A percentile compares a stretch with the other conserved stretches of the same genome.
Evolutionary conservation across 2,113 vertebrate genomes (phyloP).

Genomic region (Apus apus): DNA sequence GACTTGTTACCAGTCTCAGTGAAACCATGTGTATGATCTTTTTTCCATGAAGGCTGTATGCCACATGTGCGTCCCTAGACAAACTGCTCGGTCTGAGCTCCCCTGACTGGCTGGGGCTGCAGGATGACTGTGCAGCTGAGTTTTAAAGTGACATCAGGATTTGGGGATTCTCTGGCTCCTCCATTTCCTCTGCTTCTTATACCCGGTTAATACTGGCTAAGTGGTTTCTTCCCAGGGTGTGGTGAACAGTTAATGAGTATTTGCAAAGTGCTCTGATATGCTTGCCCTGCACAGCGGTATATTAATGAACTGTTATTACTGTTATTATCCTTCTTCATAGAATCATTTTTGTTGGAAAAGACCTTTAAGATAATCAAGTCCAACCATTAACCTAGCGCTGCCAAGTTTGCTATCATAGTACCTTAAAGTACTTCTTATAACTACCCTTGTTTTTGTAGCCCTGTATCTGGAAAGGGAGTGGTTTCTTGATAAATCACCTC

Average conservation of each 20-base stretch:
- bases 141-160: neutral
- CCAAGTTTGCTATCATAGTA: neutral
- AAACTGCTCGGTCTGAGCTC: neutral
- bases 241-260: neutral
- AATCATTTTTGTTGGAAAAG: too few species aligned
- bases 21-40: accelerated
- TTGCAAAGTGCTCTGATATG: neutral
- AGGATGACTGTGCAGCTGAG: neutral
- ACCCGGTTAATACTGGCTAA: neutral
- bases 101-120: neutral
- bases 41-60: neutral
- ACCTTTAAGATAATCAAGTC: too few species aligned
- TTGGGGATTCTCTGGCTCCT: neutral
- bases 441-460: neutral
- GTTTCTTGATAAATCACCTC: neutral
- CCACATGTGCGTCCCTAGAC: accelerated
- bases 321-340: neutral
- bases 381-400: too few species aligned
- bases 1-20: neutral
- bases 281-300: neutral
- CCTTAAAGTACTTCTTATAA: neutral
- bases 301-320: neutral
- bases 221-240: neutral
- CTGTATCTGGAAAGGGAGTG: neutral
- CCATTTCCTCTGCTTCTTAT: neutral